Conservation (phyloP, 2,888 invertebrate species). For the Troilus luridus region DNA sequence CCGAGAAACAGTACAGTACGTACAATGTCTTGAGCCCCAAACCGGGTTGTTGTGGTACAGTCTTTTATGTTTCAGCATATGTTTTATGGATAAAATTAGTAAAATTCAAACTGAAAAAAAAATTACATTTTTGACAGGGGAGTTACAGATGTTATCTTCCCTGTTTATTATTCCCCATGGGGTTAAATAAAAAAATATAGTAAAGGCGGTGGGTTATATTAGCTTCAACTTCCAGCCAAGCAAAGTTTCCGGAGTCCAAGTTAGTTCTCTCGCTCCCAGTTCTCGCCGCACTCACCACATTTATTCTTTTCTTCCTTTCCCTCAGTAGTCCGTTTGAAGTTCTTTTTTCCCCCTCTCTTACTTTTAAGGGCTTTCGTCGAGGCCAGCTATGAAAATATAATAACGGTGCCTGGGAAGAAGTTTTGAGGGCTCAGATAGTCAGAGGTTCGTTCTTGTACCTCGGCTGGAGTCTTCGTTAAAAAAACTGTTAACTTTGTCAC, state of each 20-base stretch:
- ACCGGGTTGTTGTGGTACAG: too few relatives aligned
- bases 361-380: slow-evolving; percentile 42
- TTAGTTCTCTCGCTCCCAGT: slow-evolving; percentile 24
- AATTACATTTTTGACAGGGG: not conserved
- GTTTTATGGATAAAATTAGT: not conserved
- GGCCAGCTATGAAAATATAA: slow-evolving; percentile 49
- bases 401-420: slow-evolving; percentile 30
- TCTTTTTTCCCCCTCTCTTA: not conserved
- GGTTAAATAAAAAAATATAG: slow-evolving; percentile 31
- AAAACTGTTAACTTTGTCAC: slow-evolving; percentile 38
- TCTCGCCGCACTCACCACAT: slow-evolving; percentile 13
- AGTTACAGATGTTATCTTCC: not conserved
- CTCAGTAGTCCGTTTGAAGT: slow-evolving; percentile 46
- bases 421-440: slow-evolving; percentile 50
- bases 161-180: not conserved
- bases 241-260: not conserved
- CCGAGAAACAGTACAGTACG: too few relatives aligned
- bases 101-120: not conserved
- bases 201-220: slow-evolving; percentile 42
- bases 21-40: too few relatives aligned
- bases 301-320: slow-evolving; percentile 44
- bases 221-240: slow-evolving; percentile 14
- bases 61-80: not conserved
- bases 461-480: slow-evolving; percentile 2
- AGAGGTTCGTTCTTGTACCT: not conserved